These are phyloP conservation scores for Branchinecta sandiegonensis DNA, from an alignment of 2,888 invertebrate genomes.

Conservation along the genomic window DNA sequence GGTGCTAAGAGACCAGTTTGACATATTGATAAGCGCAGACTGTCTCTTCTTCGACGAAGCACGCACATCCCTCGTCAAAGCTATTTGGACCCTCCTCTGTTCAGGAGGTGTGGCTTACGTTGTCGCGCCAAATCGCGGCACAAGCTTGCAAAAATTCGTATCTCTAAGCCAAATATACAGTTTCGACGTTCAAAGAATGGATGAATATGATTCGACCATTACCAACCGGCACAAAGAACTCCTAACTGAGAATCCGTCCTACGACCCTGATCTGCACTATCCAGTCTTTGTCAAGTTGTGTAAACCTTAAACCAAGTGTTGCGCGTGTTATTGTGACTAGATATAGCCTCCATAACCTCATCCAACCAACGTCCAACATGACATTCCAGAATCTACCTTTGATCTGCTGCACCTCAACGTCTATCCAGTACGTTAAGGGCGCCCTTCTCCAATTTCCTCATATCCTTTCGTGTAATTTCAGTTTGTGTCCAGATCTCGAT, in stretches of 20 bases:
- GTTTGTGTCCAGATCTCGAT: too few relatives aligned
- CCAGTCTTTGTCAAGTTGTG: constrained; percentile 19
- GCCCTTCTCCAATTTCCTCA: too few relatives aligned
- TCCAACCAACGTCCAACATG: too few relatives aligned
- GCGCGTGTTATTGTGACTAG: too few relatives aligned
- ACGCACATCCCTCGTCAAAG: constrained; percentile 48
- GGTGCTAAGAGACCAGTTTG: not conserved
- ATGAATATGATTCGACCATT: constrained; percentile 20
- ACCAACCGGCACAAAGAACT: constrained; percentile 19
- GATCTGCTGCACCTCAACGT: too few relatives aligned
- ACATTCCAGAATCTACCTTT: too few relatives aligned
- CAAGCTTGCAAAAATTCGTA: constrained; percentile 53
- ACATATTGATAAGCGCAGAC: constrained; percentile 21
- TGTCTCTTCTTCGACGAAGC: constrained; percentile 60
- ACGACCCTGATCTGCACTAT: constrained; percentile 22
- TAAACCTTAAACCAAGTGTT: not conserved
- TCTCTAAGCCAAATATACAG: constrained; percentile 29
- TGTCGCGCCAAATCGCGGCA: constrained; percentile 59
- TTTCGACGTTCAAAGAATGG: constrained; percentile 18
- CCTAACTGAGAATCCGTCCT: constrained; percentile 13
- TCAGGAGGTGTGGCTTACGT: constrained; percentile 50
- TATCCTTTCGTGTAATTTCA: too few relatives aligned
- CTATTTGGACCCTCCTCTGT: constrained; percentile 48
- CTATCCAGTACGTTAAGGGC: too few relatives aligned
- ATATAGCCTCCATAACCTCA: too few relatives aligned